Percentiles rank a stretch among this genome's conserved stretches.
Evolutionary conservation across 2,888 invertebrate genomes (phyloP).

Genomic region (Calephelis perditalis): DNA sequence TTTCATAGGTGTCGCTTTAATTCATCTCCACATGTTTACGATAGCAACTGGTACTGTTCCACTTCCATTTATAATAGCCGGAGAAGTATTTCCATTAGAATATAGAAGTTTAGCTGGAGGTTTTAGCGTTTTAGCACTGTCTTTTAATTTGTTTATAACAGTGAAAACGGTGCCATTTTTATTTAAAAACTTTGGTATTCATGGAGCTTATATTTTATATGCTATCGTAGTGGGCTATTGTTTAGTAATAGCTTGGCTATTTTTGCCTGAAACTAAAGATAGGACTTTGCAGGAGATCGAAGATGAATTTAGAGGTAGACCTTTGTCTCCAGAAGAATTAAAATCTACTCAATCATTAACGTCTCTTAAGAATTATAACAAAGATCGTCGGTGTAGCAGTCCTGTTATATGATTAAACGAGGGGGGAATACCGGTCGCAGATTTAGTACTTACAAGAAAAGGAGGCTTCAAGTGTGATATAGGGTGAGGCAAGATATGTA

Average conservation of each 20-base stretch:
- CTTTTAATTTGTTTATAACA: constrained; percentile 49
- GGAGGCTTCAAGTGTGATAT: too few relatives aligned
- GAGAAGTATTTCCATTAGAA: constrained; percentile 81
- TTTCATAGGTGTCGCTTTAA: constrained; percentile 42
- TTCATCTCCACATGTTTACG: constrained; percentile 67
- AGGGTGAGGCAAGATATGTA: too few relatives aligned
- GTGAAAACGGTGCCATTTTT: constrained; percentile 52
- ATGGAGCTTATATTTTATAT: constrained; percentile 49
- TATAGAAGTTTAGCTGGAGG: constrained; percentile 77
- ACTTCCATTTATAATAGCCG: constrained; percentile 82
- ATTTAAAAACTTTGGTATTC: constrained; percentile 42
- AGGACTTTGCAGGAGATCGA: constrained; percentile 61
- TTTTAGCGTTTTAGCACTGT: constrained; percentile 49
- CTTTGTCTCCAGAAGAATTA: constrained; percentile 40
- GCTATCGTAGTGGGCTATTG: constrained; percentile 46
- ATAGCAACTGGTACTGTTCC: constrained; percentile 79
- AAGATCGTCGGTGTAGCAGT: constrained; percentile 41
- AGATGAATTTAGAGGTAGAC: constrained; percentile 54
- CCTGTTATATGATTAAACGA: constrained; percentile 31
- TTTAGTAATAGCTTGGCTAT: constrained; percentile 42
- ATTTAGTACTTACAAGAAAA: too few relatives aligned
- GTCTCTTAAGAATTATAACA: constrained; percentile 35
- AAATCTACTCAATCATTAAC: constrained; percentile 41
- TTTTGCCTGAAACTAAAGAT: constrained; percentile 60
- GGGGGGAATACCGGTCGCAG: too few relatives aligned